Evolutionary conservation across 2,888 invertebrate genomes (phyloP).

Genomic region (Agrypnus murinus): DNA sequence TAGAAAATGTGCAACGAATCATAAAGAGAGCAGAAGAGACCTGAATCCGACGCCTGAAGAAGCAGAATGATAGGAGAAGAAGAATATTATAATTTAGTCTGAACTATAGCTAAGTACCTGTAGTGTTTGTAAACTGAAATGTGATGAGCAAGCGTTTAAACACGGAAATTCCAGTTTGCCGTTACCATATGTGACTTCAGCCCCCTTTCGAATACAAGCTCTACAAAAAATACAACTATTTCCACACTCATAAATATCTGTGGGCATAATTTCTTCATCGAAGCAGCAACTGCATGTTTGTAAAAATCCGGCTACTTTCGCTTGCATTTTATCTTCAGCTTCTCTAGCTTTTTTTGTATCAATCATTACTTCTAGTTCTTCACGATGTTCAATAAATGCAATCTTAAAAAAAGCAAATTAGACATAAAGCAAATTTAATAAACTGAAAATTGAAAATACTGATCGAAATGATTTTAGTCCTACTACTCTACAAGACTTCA

Average conservation of each 20-base stretch:
- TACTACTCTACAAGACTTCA: too few species aligned
- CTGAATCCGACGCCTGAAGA: too few species aligned
- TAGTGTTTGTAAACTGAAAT: conserved; percentile 65
- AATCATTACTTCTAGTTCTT: too few species aligned
- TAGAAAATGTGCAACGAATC: too few species aligned
- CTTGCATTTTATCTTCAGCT: conserved; percentile 58
- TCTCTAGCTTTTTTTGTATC: conserved; percentile 54
- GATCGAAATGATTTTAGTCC: too few species aligned
- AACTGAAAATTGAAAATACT: too few species aligned
- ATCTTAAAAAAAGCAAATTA: too few species aligned
- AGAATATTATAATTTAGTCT: too few species aligned
- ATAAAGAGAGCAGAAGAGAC: too few species aligned
- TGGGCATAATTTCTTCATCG: conserved; percentile 72
- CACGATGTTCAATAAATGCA: too few species aligned
- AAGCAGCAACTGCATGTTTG: conserved; percentile 74
- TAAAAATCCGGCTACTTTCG: conserved; percentile 68
- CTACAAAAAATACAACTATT: conserved; percentile 72
- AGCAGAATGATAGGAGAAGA: conserved; percentile 4
- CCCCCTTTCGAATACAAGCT: conserved; percentile 68
- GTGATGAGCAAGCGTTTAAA: conserved; percentile 66
- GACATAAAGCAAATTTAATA: too few species aligned
- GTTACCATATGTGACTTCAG: conserved; percentile 69
- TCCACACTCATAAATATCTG: conserved; percentile 68
- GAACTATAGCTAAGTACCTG: too few species aligned
- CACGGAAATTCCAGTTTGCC: conserved; percentile 70